Base-by-base conservation (phyloP, 1,140 invertebrate species). In the Ceratina calcarata region DNA sequence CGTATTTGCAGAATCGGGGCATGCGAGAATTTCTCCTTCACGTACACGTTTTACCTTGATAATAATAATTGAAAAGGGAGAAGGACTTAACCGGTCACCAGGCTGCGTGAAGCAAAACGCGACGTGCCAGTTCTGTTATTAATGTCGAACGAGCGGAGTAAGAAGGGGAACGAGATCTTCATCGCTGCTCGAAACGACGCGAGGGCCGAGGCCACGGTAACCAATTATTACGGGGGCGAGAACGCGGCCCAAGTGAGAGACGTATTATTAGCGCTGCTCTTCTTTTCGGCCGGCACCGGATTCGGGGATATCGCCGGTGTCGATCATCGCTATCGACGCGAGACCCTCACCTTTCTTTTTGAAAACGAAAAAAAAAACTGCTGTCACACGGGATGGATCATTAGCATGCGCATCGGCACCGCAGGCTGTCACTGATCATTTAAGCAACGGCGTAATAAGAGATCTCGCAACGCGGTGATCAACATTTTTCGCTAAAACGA, bases 201-300 rank as follows among this genome's bases (percentile, higher is more conserved):
- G 61, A 69, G 69, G 79, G 65, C 82, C 81, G 61, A 74, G 73
- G 78, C 58, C 78, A 53, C 53, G 80, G 84, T 80, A 86, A 86
- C 84, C 84, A 86, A 86, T 86, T 86, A 86, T 86, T 86, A 86
- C 84, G 84, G 84, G 84, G 84, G 84, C 84, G 84, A 86, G 84
- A 86, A 85, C 73, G 72, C 79, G 79, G 67, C 79, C 37, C 37
- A 10, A 45, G 27, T 69, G 60, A 60, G 62, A 15, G 71, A 80
- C 79, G 83, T 86, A 80, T 86, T 86, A 86, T 86, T 86, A 86
- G 83, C 80, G 75, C 61, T 80, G 70, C 82, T 85, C 83, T 81
- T 82, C 83, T 85, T 85, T 75, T 61, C 10, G 82, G 58, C 27
- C 68, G 49, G 65, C 68, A 65, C 57, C 79, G 55, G 83, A 82